A percentile compares a stretch with the other conserved stretches of the same genome.
Evolutionary conservation across 2,113 vertebrate genomes (phyloP).

Genomic region (Boulengeromyrus knoepffleri): DNA sequence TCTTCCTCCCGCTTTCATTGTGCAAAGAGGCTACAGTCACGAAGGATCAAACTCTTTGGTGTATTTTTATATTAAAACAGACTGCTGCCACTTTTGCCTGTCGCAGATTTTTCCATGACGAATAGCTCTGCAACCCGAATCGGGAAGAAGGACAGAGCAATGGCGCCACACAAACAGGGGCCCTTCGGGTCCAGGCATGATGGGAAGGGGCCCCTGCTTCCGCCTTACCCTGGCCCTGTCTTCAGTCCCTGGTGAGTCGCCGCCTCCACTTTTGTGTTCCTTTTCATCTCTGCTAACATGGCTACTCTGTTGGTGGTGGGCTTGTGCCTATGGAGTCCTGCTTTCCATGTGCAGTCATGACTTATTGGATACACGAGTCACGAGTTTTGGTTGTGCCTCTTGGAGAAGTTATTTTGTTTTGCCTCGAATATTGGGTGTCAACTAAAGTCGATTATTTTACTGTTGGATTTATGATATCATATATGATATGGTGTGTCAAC

Average conservation of each 20-base stretch:
- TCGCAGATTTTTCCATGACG: slow-evolving; percentile 25
- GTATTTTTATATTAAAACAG: neutral
- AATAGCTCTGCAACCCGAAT: slow-evolving; percentile 37
- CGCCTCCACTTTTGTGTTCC: neutral
- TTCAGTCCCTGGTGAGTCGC: slow-evolving; percentile 57
- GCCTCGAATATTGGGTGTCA: neutral
- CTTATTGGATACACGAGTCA: neutral
- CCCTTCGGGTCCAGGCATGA: slow-evolving; percentile 28
- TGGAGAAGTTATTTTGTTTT: neutral
- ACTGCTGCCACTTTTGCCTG: neutral
- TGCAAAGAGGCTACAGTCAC: no score
- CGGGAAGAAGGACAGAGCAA: slow-evolving; percentile 35
- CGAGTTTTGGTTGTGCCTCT: neutral
- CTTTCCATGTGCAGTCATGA: neutral
- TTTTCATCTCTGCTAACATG: neutral
- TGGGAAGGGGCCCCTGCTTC: slow-evolving; percentile 30
- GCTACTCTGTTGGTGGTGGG: neutral
- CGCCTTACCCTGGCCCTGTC: slow-evolving; percentile 47
- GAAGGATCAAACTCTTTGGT: neutral
- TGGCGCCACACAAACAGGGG: slow-evolving; percentile 36
- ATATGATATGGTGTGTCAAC: no score
- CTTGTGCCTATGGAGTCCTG: neutral
- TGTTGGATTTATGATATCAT: neutral
- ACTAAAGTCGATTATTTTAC: neutral
- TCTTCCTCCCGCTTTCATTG: neutral